Percentiles rank a stretch among this genome's conserved stretches.
phyloP scores from a whole-genome alignment of 1,140 invertebrate species.

The Monomorium pharaonis region DNA sequence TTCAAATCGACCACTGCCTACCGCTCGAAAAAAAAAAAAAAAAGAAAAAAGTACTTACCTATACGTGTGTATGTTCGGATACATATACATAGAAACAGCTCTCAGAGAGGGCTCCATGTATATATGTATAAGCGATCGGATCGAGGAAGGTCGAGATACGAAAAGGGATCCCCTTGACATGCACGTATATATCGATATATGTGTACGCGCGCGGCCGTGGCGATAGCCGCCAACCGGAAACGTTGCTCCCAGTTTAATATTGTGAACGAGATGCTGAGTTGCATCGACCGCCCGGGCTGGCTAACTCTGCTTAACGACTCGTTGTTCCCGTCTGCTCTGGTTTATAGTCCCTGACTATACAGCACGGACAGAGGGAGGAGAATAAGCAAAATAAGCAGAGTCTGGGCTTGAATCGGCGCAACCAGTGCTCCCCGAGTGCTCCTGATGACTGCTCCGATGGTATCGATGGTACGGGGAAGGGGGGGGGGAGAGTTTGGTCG shows the following conservation, averaged over 20 bases:
- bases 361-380: not conserved
- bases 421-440: not conserved
- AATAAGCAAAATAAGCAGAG: slow-evolving; percentile 27
- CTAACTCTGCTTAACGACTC: slow-evolving; percentile 31
- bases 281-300: slow-evolving; percentile 17
- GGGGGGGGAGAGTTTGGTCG: too few relatives aligned
- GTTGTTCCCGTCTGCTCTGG: slow-evolving; percentile 20
- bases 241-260: slow-evolving; percentile 45
- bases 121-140: slow-evolving; percentile 60
- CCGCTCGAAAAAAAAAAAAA: slow-evolving; percentile 70
- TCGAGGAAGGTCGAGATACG: slow-evolving; percentile 59
- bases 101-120: slow-evolving; percentile 46
- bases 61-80: slow-evolving; percentile 59
- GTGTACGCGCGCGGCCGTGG: not conserved
- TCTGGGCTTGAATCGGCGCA: slow-evolving; percentile 36
- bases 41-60: slow-evolving; percentile 52
- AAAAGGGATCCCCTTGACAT: slow-evolving; percentile 33
- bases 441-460: not conserved
- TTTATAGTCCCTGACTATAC: not conserved
- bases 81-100: slow-evolving; percentile 43
- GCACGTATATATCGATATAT: slow-evolving; percentile 49
- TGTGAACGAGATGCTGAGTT: slow-evolving; percentile 35
- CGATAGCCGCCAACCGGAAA: slow-evolving; percentile 22
- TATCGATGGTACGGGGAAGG: not conserved
- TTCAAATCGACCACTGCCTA: slow-evolving; percentile 83